These are phyloP conservation scores for Ciconia boyciana DNA, from an alignment of 2,113 vertebrate species.

Conservation along the genomic window DNA sequence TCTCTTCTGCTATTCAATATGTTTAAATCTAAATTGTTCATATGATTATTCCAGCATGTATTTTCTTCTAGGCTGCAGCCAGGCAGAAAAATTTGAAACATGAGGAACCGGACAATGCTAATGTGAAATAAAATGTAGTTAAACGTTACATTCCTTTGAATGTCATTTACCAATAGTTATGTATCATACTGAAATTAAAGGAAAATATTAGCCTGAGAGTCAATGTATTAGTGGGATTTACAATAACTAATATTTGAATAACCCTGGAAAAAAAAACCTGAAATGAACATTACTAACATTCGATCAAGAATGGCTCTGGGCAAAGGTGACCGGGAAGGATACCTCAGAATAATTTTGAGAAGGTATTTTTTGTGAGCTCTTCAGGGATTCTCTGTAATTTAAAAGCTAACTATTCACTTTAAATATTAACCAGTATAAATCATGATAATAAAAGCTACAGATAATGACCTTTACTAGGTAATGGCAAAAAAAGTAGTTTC, in stretches of 20 bases:
- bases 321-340: slow-evolving; percentile 39
- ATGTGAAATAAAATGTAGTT: slow-evolving; percentile 74
- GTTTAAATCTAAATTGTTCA: slow-evolving; percentile 78
- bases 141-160: slow-evolving; percentile 71
- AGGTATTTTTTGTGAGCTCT: background rate
- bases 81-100: slow-evolving; percentile 78
- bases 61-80: slow-evolving; percentile 75
- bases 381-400: background rate
- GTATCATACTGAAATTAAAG: slow-evolving; percentile 66
- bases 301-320: slow-evolving; percentile 11
- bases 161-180: slow-evolving; percentile 67
- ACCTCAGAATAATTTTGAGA: slow-evolving; percentile 1
- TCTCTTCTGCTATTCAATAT: slow-evolving; percentile 74
- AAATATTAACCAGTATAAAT: background rate
- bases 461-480: background rate
- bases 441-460: background rate
- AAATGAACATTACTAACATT: slow-evolving; percentile 24
- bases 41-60: slow-evolving; percentile 78
- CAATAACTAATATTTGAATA: slow-evolving; percentile 68
- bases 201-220: slow-evolving; percentile 68
- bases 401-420: slow-evolving; percentile 33
- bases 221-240: slow-evolving; percentile 47
- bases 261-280: background rate
- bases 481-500: background rate
- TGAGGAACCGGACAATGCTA: slow-evolving; percentile 76